A percentile compares a stretch with the other conserved stretches of the same genome.
These are phyloP conservation scores for Oscheius sp. DNA, from an alignment of 2,888 invertebrate genomes.

Conservation along the genomic window DNA sequence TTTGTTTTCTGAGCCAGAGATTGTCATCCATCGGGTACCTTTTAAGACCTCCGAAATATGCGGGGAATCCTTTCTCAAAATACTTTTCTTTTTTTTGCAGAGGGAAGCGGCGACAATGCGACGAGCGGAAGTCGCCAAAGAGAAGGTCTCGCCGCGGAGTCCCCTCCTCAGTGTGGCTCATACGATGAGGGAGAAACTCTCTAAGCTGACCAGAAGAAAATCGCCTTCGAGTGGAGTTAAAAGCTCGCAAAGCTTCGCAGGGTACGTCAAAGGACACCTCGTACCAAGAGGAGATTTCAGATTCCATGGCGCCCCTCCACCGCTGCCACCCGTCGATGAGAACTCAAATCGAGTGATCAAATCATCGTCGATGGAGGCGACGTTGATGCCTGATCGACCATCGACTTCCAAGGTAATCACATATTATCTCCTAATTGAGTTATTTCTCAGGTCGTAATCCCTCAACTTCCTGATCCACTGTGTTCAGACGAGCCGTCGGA, in stretches of 20 bases:
- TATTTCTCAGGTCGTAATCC: constrained; percentile 42
- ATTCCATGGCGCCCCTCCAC: constrained; percentile 23
- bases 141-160: constrained; percentile 57
- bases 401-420: constrained; percentile 33
- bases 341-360: constrained; percentile 60
- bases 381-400: constrained; percentile 18
- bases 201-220: constrained; percentile 44
- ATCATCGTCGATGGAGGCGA: constrained; percentile 56
- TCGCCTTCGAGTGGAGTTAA: constrained; percentile 35
- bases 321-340: constrained; percentile 50
- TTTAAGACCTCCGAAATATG: not conserved
- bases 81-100: constrained; percentile 6
- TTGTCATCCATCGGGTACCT: constrained; percentile 9
- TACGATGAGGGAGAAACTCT: constrained; percentile 60
- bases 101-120: constrained; percentile 8
- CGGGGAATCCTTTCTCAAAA: not conserved
- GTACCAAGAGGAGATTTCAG: not conserved
- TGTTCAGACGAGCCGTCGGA: constrained; percentile 43
- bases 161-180: constrained; percentile 71
- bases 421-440: not conserved
- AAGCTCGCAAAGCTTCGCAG: constrained; percentile 52
- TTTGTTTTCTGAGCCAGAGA: constrained; percentile 18
- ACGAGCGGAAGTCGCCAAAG: constrained; percentile 17
- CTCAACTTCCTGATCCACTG: constrained; percentile 49
- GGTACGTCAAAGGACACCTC: constrained; percentile 33